These are phyloP conservation scores for Neofelis nebulosa DNA, from an alignment of 2,113 vertebrate genomes.

Conservation along the genomic window DNA sequence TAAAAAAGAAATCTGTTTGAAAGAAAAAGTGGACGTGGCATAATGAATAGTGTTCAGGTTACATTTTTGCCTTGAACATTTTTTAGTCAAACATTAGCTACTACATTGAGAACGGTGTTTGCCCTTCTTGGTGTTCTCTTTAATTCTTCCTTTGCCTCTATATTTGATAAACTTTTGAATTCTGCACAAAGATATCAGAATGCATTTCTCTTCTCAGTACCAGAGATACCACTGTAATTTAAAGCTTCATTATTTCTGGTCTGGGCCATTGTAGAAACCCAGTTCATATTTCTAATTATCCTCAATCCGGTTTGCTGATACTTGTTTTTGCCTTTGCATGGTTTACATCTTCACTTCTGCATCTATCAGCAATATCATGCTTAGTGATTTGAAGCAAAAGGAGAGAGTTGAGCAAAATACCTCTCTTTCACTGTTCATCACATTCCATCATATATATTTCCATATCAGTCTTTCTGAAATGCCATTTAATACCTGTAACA, in stretches of 20 bases:
- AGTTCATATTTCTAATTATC: not conserved
- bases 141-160: not conserved
- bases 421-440: not conserved
- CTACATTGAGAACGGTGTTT: not conserved
- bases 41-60: not conserved
- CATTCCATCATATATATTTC: not conserved
- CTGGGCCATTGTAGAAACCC: constrained; percentile 18
- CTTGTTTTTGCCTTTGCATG: constrained; percentile 15
- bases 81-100: constrained; percentile 4
- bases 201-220: not conserved
- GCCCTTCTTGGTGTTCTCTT: not conserved
- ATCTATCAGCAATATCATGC: not conserved
- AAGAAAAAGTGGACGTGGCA: not conserved
- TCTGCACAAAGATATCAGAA: constrained; percentile 18
- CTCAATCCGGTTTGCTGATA: not conserved
- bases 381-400: constrained; percentile 33
- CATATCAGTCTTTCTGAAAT: constrained; percentile 11
- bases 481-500: constrained; percentile 1
- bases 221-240: not conserved
- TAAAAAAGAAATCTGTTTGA: no score
- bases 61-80: not conserved
- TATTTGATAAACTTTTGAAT: not conserved
- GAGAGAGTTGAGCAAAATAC: not conserved
- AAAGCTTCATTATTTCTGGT: not conserved
- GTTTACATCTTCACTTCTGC: not conserved